These are phyloP conservation scores for Pedetes capensis DNA, from an alignment of 2,113 vertebrate genomes.

Conservation along the genomic window DNA sequence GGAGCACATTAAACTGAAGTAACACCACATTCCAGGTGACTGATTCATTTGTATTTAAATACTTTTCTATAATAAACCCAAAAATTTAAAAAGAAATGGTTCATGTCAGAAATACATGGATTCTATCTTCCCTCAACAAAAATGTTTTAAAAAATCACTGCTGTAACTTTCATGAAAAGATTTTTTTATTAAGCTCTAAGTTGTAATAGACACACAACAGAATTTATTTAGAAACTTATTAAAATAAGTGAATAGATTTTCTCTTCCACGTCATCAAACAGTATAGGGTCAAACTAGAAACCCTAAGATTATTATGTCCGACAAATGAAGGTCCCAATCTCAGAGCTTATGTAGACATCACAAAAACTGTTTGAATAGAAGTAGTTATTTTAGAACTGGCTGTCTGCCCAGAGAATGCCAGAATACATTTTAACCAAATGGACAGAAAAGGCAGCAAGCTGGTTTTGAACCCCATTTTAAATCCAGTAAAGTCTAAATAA, in stretches of 20 bases:
- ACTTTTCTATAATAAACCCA: conserved; percentile 40
- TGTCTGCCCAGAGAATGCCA: conserved; percentile 68
- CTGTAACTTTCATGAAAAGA: not conserved
- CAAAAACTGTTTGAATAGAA: conserved; percentile 57
- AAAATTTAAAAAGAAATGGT: conserved; percentile 8
- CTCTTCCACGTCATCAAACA: conserved; percentile 28
- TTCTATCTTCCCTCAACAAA: not conserved
- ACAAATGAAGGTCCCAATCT: conserved; percentile 50
- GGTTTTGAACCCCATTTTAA: conserved; percentile 67
- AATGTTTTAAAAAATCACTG: not conserved
- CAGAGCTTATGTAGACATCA: conserved; percentile 53
- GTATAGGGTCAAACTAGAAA: conserved; percentile 19
- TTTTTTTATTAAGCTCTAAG: not conserved
- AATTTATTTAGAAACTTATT: conserved; percentile 41
- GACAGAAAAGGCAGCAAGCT: conserved; percentile 61
- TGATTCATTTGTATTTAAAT: not conserved
- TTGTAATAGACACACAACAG: conserved; percentile 34
- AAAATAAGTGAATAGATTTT: not conserved
- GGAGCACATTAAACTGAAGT: not conserved
- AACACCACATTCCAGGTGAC: not conserved
- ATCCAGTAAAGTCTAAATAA: conserved; percentile 64
- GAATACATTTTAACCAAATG: conserved; percentile 70
- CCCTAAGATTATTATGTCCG: conserved; percentile 30
- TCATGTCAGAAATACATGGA: not conserved
- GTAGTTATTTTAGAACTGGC: conserved; percentile 71